These are phyloP conservation scores for Colletes collaris DNA, from an alignment of 2,888 invertebrate species.

Conservation along the genomic window DNA sequence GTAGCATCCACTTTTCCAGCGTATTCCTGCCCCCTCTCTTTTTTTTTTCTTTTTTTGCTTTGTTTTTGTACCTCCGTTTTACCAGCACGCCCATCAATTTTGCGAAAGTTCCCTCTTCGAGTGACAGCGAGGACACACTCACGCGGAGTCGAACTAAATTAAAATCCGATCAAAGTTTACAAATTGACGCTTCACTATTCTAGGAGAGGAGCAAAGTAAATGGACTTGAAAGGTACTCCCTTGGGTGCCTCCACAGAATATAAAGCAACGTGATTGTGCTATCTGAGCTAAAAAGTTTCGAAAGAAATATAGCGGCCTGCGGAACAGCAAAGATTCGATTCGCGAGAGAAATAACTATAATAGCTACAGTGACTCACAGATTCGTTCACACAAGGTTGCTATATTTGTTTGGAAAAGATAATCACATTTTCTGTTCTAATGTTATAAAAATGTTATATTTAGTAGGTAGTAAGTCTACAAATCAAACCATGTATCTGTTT, in stretches of 20 bases:
- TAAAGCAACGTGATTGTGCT: constrained; percentile 1
- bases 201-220: constrained; percentile 32
- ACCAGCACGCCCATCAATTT: constrained; percentile 66
- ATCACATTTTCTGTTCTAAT: too few species aligned
- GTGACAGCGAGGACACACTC: constrained; percentile 53
- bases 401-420: too few species aligned
- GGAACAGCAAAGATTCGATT: too few species aligned
- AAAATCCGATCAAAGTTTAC: constrained; percentile 81
- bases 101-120: constrained; percentile 63
- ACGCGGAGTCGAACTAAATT: constrained; percentile 72
- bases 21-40: neutral
- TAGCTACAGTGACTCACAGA: too few species aligned
- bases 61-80: constrained; percentile 41
- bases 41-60: neutral
- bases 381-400: too few species aligned
- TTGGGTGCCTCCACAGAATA: constrained; percentile 21
- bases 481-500: too few species aligned
- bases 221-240: constrained; percentile 44
- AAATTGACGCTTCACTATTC: constrained; percentile 78
- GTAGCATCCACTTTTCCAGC: constrained; percentile 46
- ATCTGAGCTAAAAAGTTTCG: neutral
- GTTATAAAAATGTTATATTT: too few species aligned
- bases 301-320: neutral
- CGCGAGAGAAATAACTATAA: too few species aligned
- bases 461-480: too few species aligned